Conservation (phyloP, 1,140 invertebrate species). For the Pollicipes pollicipes region DNA sequence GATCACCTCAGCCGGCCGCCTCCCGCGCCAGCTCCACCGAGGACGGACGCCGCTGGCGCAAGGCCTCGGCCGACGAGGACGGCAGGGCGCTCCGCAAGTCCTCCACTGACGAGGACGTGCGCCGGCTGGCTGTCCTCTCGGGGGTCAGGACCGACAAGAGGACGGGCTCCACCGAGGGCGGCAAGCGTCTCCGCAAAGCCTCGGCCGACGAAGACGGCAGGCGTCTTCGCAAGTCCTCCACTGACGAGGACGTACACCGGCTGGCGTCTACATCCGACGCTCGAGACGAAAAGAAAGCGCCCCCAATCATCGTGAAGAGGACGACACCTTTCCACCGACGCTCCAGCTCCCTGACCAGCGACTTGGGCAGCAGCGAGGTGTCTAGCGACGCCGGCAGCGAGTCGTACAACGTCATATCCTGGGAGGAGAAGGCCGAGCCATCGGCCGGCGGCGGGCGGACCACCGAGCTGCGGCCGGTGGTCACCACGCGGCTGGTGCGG, state of each 20-base stretch:
- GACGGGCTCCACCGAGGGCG: too few species aligned
- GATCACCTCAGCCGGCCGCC: too few species aligned
- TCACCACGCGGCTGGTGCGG: too few species aligned
- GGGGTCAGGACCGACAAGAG: too few species aligned
- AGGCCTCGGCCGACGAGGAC: not conserved
- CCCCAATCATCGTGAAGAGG: not conserved
- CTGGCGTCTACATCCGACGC: not conserved
- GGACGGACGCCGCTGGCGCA: not conserved
- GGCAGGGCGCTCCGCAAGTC: not conserved
- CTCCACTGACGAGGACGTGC: not conserved
- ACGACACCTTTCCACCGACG: too few species aligned
- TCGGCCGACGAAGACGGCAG: not conserved
- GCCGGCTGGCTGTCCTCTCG: not conserved
- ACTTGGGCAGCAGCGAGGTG: not conserved
- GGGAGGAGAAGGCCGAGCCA: not conserved
- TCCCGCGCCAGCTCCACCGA: not conserved
- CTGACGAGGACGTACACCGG: not conserved
- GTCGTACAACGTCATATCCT: too few species aligned
- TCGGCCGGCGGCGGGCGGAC: too few species aligned
- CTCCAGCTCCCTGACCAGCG: not conserved
- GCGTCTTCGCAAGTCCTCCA: not conserved
- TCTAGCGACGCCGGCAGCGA: not conserved
- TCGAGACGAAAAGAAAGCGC: too few species aligned
- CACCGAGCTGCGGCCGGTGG: too few species aligned
- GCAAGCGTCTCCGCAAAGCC: not conserved